phyloP scores from a whole-genome alignment of 2,113 vertebrate genomes.

The Erythrocercus mccallii region DNA sequence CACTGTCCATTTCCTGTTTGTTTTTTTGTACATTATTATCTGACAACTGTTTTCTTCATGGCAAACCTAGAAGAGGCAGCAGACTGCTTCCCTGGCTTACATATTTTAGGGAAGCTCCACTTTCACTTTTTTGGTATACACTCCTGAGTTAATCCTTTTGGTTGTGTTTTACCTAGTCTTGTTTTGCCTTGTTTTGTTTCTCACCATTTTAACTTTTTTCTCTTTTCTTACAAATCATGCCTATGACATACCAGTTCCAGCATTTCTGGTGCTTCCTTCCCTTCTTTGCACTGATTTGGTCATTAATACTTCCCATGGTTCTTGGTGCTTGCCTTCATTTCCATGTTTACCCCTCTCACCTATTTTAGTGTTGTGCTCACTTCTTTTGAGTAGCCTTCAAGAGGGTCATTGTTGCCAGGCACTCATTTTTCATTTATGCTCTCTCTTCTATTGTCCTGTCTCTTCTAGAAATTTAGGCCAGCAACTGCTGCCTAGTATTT shows the following conservation, averaged over 20 bases:
- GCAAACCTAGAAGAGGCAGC: neutral
- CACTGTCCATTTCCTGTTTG: neutral
- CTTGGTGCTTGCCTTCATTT: neutral
- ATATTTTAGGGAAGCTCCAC: neutral
- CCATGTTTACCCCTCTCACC: rapidly evolving
- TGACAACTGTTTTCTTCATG: neutral
- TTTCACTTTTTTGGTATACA: neutral
- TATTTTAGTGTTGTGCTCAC: neutral
- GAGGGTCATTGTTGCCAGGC: neutral
- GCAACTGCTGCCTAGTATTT: neutral
- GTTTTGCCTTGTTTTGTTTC: neutral
- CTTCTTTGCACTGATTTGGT: neutral
- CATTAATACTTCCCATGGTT: neutral
- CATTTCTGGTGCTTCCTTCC: neutral
- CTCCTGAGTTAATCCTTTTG: neutral
- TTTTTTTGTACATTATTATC: neutral
- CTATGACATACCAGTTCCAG: neutral
- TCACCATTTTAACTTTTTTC: neutral
- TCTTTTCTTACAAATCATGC: neutral
- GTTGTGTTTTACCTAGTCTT: neutral
- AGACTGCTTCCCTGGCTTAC: neutral
- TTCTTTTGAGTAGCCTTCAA: neutral
- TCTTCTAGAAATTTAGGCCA: neutral
- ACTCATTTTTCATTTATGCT: neutral
- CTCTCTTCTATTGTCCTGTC: neutral